These are phyloP conservation scores for Phyto melanocephala DNA, from an alignment of 2,888 invertebrate genomes.

Conservation along the genomic window DNA sequence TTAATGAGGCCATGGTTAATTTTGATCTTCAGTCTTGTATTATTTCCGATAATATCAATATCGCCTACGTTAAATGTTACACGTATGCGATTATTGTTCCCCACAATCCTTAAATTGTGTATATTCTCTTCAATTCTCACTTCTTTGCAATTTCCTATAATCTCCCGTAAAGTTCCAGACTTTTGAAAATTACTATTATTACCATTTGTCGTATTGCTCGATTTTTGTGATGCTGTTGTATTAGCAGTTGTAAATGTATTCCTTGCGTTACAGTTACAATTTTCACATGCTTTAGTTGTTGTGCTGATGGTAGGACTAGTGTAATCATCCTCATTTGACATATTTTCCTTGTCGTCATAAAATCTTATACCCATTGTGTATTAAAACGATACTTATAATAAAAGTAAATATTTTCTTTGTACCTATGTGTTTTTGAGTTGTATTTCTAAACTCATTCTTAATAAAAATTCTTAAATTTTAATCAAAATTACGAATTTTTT, in stretches of 20 bases:
- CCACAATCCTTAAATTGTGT: slow-evolving; percentile 74
- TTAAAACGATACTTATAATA: not conserved
- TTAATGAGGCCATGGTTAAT: slow-evolving; percentile 73
- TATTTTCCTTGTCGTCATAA: slow-evolving; percentile 71
- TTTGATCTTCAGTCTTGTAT: slow-evolving; percentile 75
- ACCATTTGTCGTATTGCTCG: not conserved
- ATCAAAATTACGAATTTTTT: slow-evolving; percentile 9
- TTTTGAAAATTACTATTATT: slow-evolving; percentile 4
- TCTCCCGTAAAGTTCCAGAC: slow-evolving; percentile 66
- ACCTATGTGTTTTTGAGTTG: not conserved
- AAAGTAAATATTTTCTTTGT: not conserved
- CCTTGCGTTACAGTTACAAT: slow-evolving; percentile 12
- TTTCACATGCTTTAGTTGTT: not conserved
- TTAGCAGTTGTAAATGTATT: slow-evolving; percentile 15
- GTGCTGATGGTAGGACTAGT: too few relatives aligned
- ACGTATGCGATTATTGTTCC: slow-evolving; percentile 77
- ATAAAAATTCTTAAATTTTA: not conserved
- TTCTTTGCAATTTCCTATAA: slow-evolving; percentile 77
- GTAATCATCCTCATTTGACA: slow-evolving; percentile 68
- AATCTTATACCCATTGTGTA: slow-evolving; percentile 71
- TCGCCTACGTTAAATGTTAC: slow-evolving; percentile 73
- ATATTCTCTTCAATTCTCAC: slow-evolving; percentile 75
- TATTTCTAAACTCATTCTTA: slow-evolving; percentile 8
- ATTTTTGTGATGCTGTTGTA: slow-evolving; percentile 26
- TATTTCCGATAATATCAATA: slow-evolving; percentile 76